phyloP scores from a whole-genome alignment of 2,888 invertebrate genomes.

The Anthophora plumipes region DNA sequence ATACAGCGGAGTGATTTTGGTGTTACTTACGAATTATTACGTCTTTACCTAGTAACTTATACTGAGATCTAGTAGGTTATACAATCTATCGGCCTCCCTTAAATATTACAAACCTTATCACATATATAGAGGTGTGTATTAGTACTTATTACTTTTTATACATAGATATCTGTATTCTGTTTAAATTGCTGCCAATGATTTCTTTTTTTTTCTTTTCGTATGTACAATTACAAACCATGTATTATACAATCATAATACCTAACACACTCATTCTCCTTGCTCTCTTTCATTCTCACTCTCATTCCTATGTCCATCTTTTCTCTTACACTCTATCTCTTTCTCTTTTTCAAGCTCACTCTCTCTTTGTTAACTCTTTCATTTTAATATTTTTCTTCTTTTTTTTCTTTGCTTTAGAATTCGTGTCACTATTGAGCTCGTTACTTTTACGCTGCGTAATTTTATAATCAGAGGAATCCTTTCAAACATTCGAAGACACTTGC shows the following conservation, averaged over 20 bases:
- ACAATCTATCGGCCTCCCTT: slow-evolving; percentile 79
- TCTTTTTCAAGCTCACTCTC: slow-evolving; percentile 36
- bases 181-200: slow-evolving; percentile 80
- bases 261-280: slow-evolving; percentile 65
- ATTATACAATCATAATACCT: slow-evolving; percentile 82
- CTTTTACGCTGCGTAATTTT: slow-evolving; percentile 39
- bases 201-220: slow-evolving; percentile 71
- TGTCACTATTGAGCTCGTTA: slow-evolving; percentile 53
- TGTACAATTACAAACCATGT: slow-evolving; percentile 82
- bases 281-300: slow-evolving; percentile 48
- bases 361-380: slow-evolving; percentile 33
- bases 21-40: slow-evolving; percentile 82
- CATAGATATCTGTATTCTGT: slow-evolving; percentile 75
- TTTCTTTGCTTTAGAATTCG: slow-evolving; percentile 59
- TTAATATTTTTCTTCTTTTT: slow-evolving; percentile 22
- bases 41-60: slow-evolving; percentile 79
- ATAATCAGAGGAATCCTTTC: slow-evolving; percentile 43
- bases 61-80: slow-evolving; percentile 83
- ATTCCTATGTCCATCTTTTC: slow-evolving; percentile 46
- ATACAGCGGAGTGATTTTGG: slow-evolving; percentile 83
- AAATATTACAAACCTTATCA: slow-evolving; percentile 83
- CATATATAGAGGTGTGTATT: slow-evolving; percentile 77
- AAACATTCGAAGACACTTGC: slow-evolving; percentile 58
- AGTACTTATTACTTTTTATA: slow-evolving; percentile 75
- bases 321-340: slow-evolving; percentile 39